phyloP scores from a whole-genome alignment of 1,140 invertebrate genomes.

The Bactericera cockerelli region DNA sequence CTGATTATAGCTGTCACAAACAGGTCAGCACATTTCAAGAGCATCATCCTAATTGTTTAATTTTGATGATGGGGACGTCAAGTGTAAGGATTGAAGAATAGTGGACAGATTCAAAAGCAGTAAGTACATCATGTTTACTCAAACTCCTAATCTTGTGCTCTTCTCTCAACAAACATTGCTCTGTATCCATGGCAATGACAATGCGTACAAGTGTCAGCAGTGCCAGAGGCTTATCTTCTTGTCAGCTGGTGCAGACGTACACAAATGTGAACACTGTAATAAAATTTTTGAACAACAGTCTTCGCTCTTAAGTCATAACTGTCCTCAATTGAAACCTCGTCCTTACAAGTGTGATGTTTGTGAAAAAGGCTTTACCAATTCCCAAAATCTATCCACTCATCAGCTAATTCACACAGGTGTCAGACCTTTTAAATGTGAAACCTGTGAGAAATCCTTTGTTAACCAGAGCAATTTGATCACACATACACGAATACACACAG shows the following conservation, averaged over 20 bases:
- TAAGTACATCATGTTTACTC: constrained; percentile 7
- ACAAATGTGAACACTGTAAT: constrained; percentile 6
- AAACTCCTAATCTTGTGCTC: constrained; percentile 4
- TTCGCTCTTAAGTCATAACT: constrained; percentile 8
- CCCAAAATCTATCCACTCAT: neutral
- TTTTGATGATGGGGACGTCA: no score
- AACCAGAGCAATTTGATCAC: constrained; percentile 21
- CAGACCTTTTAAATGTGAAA: constrained; percentile 29
- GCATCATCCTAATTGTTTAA: no score
- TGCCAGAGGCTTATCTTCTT: constrained; percentile 2
- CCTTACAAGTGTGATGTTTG: constrained; percentile 11
- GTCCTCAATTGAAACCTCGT: constrained; percentile 6
- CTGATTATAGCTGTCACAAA: no score
- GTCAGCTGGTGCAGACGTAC: neutral
- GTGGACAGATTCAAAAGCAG: neutral
- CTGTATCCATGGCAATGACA: constrained; percentile 7
- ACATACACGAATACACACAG: constrained; percentile 29
- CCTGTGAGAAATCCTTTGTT: constrained; percentile 24
- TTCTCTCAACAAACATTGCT: constrained; percentile 5
- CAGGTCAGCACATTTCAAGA: no score
- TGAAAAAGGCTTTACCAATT: constrained; percentile 6
- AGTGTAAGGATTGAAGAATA: no score
- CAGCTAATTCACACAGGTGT: constrained; percentile 28
- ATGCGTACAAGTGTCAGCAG: constrained; percentile 6
- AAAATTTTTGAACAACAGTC: constrained; percentile 5